Evolutionary conservation across 2,113 vertebrate genomes (phyloP).

Genomic region (Heterochromis multidens): DNA sequence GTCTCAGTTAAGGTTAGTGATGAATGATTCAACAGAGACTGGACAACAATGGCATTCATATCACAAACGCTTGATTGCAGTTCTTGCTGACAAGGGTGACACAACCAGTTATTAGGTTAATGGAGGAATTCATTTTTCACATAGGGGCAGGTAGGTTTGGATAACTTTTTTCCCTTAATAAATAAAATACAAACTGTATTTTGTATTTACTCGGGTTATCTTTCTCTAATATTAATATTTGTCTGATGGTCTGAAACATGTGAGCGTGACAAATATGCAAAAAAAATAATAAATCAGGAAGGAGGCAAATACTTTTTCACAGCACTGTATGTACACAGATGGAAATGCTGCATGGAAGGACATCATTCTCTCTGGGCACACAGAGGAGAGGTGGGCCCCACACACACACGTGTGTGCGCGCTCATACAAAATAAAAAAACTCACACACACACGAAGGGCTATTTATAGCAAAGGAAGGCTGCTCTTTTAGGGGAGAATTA

Average conservation of each 20-base stretch:
- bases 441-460: conserved; percentile 37
- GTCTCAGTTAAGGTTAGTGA: neutral
- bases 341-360: conserved; percentile 5
- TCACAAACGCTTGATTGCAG: neutral
- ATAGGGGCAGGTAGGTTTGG: neutral
- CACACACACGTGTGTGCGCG: neutral
- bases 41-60: neutral
- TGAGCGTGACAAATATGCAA: neutral
- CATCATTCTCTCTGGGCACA: conserved; percentile 41
- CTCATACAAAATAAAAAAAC: conserved; percentile 10
- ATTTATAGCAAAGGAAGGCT: conserved; percentile 77
- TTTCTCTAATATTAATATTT: neutral
- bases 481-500: conserved; percentile 73
- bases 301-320: neutral
- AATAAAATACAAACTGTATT: neutral
- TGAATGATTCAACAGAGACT: neutral
- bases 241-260: neutral
- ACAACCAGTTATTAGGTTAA: neutral
- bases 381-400: neutral
- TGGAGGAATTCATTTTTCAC: neutral
- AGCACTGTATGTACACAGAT: neutral
- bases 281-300: neutral
- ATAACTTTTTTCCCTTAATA: neutral
- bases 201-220: neutral
- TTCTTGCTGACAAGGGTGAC: neutral